These are phyloP conservation scores for Lonchura striata DNA, from an alignment of 2,113 vertebrate species.

Conservation along the genomic window DNA sequence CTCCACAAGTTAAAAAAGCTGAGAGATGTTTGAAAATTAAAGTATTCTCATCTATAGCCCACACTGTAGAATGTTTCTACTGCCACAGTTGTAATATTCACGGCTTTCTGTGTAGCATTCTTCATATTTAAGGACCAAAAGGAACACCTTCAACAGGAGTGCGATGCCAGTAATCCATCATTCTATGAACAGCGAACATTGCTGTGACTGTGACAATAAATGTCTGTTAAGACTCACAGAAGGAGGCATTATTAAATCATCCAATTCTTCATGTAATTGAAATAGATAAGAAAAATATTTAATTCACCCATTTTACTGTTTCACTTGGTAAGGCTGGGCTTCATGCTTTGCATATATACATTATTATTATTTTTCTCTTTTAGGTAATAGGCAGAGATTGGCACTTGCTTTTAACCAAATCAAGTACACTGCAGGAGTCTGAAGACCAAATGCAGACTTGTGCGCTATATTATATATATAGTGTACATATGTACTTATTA, in stretches of 20 bases:
- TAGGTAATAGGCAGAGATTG: not conserved
- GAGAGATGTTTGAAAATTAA: not conserved
- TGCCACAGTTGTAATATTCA: not conserved
- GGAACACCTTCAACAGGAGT: not conserved
- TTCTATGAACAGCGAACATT: accelerated
- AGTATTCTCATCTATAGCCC: not conserved
- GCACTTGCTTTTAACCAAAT: not conserved
- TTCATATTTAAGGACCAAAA: not conserved
- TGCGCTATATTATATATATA: too few species aligned
- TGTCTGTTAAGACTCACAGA: not conserved
- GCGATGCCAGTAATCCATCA: not conserved
- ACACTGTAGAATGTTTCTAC: not conserved
- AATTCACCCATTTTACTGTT: not conserved
- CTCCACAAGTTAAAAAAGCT: not conserved
- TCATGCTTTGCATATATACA: not conserved
- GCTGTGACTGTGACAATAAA: not conserved
- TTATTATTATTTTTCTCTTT: not conserved
- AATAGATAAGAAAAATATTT: not conserved
- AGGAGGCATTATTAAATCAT: not conserved
- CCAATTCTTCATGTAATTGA: not conserved
- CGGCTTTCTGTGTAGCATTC: not conserved
- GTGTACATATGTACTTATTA: not conserved
- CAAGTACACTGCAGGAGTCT: not conserved
- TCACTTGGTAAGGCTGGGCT: not conserved
- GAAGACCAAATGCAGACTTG: not conserved